Base-by-base conservation (phyloP, 2,113 vertebrate genomes). In the Clinocottus analis region DNA sequence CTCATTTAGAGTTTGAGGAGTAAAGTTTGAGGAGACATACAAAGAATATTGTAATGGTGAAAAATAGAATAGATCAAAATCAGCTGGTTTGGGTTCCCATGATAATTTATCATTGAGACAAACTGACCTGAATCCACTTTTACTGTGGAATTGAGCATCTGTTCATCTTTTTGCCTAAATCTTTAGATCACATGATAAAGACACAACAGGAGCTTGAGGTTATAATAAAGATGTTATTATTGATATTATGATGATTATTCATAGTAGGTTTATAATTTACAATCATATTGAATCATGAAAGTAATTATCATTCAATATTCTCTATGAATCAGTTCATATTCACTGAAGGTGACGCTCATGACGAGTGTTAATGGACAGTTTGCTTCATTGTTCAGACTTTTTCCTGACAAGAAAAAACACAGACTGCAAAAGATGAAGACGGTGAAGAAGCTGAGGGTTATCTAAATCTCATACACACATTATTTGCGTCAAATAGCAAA, bases 151-250 rank as follows among this genome's bases (percentile, higher is more conserved):
- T 37, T 31, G 14, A 16, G 47, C 3, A 21, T 69, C 5, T 29
- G 7, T 37, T 49, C 7, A 6, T 51, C 7, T 35, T 56, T 56
- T 39, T 45, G 4, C 25, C 10, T 66, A 19, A 12, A 58, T 23
- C 21, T 29, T n/a, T 49, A 1, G 13, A 29, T 58, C 21, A 21
- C 43, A 65, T 19, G 16, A 72, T n/a, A 87, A 92, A 72, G 68
- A 88, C 82, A 84, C 78, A 87, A 63, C 68, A 86, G 39, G 35
- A 37, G 56, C 59, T 80, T 80, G 17, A 83, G 70, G 74, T 92
- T 91, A 85, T 78, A 82, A 85, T 87, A 80, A 90, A 86, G 23
- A 82, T 77, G 23, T 78, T 84, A 80, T 92, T 83, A 86, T 89
- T 75, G 29, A 53, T 82, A 39, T 86, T 39, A 82, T 92, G 80